Percentiles rank a stretch among this genome's conserved stretches.
phyloP scores from a whole-genome alignment of 2,888 invertebrate genomes.

The Alsophila aescularia region DNA sequence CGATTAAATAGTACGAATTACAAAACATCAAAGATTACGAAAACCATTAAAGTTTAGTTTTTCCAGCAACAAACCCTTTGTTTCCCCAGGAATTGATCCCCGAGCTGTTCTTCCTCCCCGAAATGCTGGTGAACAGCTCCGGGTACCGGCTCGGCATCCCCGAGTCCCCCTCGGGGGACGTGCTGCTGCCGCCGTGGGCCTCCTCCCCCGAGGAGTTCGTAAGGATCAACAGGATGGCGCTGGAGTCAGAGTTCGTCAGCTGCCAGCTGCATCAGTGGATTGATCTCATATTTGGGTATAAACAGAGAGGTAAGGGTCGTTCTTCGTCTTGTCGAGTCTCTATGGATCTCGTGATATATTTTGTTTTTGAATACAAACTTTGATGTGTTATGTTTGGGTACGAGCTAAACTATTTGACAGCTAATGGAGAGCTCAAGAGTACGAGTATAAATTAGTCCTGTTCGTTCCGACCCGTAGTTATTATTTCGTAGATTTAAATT shows the following conservation, averaged over 20 bases:
- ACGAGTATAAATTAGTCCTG: too few relatives aligned
- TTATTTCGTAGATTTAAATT: too few relatives aligned
- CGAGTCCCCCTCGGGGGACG: conserved; percentile 93
- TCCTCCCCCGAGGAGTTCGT: conserved; percentile 99
- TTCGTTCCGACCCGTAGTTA: too few relatives aligned
- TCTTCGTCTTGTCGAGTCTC: too few relatives aligned
- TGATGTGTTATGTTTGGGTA: too few relatives aligned
- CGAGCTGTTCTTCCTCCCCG: conserved; percentile 99
- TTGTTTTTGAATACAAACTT: too few relatives aligned
- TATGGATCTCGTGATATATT: too few relatives aligned
- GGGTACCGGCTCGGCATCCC: conserved; percentile 94
- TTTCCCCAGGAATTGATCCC: conserved; percentile 94
- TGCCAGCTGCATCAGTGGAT: conserved; percentile 99
- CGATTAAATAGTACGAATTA: too few relatives aligned
- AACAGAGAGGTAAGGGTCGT: conserved; percentile 91
- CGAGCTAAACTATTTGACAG: too few relatives aligned
- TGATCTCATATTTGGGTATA: conserved; percentile 99
- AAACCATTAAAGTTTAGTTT: too few relatives aligned
- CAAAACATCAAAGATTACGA: too few relatives aligned
- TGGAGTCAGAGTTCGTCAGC: conserved; percentile 99
- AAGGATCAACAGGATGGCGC: conserved; percentile 98
- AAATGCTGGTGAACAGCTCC: conserved; percentile 96
- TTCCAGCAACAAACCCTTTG: neutral
- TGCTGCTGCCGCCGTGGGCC: conserved; percentile 98
- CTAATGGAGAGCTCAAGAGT: too few relatives aligned